These are phyloP conservation scores for Phrixothrix hirtus DNA, from an alignment of 2,888 invertebrate genomes.

Conservation along the genomic window DNA sequence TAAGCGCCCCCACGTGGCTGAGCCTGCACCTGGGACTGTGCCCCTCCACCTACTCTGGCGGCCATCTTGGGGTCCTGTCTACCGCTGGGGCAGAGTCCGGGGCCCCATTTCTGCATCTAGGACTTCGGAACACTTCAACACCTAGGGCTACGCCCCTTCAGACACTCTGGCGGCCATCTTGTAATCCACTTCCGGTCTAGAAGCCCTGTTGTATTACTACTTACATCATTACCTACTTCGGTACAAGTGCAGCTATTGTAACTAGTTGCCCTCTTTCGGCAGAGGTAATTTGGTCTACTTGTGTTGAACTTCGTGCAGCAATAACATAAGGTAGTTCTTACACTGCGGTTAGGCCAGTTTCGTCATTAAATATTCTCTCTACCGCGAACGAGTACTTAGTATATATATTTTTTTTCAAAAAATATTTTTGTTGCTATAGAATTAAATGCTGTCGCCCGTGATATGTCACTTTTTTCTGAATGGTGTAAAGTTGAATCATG, in stretches of 20 bases:
- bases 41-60: too few relatives aligned
- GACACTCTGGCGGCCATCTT: too few relatives aligned
- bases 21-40: too few relatives aligned
- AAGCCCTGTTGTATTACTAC: too few relatives aligned
- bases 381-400: conserved; percentile 4
- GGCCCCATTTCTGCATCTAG: too few relatives aligned
- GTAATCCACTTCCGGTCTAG: too few relatives aligned
- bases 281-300: conserved; percentile 8
- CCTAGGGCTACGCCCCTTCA: too few relatives aligned
- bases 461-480: conserved; percentile 14
- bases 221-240: conserved; percentile 7
- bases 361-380: conserved; percentile 20
- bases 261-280: conserved; percentile 15
- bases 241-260: conserved; percentile 16
- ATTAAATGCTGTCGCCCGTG: conserved; percentile 16
- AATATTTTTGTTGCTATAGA: conserved; percentile 5
- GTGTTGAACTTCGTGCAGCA: conserved; percentile 8
- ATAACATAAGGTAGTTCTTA: conserved; percentile 10
- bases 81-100: too few relatives aligned
- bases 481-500: background rate
- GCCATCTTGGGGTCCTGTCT: too few relatives aligned
- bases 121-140: too few relatives aligned
- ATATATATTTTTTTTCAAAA: conserved; percentile 13
- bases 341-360: conserved; percentile 15
- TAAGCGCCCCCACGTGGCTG: too few relatives aligned